Percentiles rank a stretch among this genome's conserved stretches.
Evolutionary conservation across 2,113 vertebrate genomes (phyloP).

Genomic region (Capreolus pygargus): DNA sequence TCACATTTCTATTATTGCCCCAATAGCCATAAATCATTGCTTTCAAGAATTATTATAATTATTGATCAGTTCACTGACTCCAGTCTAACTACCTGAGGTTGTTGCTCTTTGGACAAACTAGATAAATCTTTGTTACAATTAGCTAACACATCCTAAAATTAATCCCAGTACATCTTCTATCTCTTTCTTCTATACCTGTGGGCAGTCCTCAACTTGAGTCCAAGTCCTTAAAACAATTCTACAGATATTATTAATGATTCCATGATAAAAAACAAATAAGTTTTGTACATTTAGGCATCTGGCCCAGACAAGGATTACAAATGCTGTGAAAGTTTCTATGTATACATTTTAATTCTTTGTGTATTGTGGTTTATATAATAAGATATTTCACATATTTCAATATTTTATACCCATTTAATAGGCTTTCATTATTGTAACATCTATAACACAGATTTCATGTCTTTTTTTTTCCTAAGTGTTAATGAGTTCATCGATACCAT

Average conservation of each 20-base stretch:
- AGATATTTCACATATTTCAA: background rate
- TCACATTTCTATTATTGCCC: background rate
- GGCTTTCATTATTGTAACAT: background rate
- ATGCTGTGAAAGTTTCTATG: background rate
- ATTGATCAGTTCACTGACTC: background rate
- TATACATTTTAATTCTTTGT: background rate
- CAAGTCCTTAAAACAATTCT: background rate
- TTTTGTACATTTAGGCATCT: background rate
- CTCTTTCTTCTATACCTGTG: background rate
- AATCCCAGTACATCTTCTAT: background rate
- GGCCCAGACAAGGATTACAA: background rate
- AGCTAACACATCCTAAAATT: background rate
- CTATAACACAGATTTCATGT: background rate
- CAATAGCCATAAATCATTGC: background rate
- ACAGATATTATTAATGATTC: background rate
- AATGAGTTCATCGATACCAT: background rate
- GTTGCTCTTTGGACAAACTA: background rate
- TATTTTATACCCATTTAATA: background rate
- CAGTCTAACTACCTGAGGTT: background rate
- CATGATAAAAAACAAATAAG: background rate
- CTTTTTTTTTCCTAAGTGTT: background rate
- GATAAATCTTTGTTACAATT: background rate
- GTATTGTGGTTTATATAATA: background rate
- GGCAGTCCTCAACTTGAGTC: background rate
- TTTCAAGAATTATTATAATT: background rate